Evolutionary conservation across 2,113 vertebrate species (phyloP).

Genomic region (Chelonoidis abingdonii): DNA sequence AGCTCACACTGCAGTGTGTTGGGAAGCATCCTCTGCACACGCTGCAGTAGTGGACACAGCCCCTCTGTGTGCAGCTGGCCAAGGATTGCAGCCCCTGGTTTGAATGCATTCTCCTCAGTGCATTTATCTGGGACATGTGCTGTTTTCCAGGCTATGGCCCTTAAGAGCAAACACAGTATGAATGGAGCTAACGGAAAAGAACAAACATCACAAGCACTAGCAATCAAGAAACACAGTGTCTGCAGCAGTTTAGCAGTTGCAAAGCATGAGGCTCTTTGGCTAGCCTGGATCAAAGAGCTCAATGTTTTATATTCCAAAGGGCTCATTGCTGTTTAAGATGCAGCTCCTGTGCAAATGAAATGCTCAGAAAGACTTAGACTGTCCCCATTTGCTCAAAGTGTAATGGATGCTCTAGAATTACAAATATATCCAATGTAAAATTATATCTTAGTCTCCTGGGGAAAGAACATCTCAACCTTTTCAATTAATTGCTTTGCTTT

Average conservation of each 20-base stretch:
- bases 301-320: rapidly evolving
- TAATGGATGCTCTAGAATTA: not conserved
- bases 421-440: not conserved
- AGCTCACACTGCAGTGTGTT: not conserved
- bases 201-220: not conserved
- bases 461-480: not conserved
- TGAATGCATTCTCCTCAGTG: not conserved
- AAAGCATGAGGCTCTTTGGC: not conserved
- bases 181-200: not conserved
- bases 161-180: rapidly evolving
- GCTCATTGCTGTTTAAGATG: not conserved
- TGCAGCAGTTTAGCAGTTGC: not conserved
- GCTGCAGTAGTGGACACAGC: not conserved
- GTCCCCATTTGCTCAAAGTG: not conserved
- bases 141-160: not conserved
- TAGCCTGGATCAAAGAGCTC: not conserved
- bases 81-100: not conserved
- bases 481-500: not conserved
- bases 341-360: not conserved
- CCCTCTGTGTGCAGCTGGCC: not conserved
- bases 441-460: not conserved
- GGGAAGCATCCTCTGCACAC: not conserved
- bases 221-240: not conserved
- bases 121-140: not conserved
- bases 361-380: not conserved